Evolutionary conservation across 2,797 vertebrate genomes (phyloP).

Genomic region (Hoplostethus atlanticus): DNA sequence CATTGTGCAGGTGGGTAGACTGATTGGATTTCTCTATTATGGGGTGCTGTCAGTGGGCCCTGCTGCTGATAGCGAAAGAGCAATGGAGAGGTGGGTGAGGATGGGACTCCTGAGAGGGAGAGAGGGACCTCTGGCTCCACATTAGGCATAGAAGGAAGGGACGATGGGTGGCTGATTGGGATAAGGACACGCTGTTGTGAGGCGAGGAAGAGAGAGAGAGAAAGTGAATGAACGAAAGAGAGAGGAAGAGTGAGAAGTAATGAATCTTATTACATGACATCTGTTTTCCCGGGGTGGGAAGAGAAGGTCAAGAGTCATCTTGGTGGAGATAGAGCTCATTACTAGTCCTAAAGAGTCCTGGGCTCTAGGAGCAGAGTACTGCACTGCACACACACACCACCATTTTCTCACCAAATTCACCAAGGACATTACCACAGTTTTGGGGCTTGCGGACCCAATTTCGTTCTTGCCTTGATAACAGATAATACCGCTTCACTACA

Average conservation of each 20-base stretch:
- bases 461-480: too few relatives aligned
- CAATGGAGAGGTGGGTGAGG: constrained; percentile 42
- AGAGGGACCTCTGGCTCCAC: constrained; percentile 26
- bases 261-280: constrained; percentile 71
- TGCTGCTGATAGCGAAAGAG: constrained; percentile 53
- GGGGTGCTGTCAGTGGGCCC: constrained; percentile 56
- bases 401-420: constrained; percentile 21
- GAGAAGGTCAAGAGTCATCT: constrained; percentile 62
- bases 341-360: constrained; percentile 20
- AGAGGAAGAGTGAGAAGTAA: constrained; percentile 50
- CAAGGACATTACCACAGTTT: constrained; percentile 4
- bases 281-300: constrained; percentile 14
- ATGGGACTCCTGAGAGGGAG: constrained; percentile 35
- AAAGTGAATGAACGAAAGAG: constrained; percentile 18
- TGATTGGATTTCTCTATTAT: constrained; percentile 70
- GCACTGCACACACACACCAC: not conserved
- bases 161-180: not conserved
- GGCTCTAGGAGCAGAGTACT: not conserved
- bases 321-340: constrained; percentile 58
- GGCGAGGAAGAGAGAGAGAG: constrained; percentile 5
- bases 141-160: not conserved
- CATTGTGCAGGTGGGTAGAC: constrained; percentile 59
- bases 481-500: too few relatives aligned
- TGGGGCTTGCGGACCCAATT: not conserved
- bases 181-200: constrained; percentile 21